Conservation (phyloP, 1,140 invertebrate species). For the Calosoma granatense region DNA sequence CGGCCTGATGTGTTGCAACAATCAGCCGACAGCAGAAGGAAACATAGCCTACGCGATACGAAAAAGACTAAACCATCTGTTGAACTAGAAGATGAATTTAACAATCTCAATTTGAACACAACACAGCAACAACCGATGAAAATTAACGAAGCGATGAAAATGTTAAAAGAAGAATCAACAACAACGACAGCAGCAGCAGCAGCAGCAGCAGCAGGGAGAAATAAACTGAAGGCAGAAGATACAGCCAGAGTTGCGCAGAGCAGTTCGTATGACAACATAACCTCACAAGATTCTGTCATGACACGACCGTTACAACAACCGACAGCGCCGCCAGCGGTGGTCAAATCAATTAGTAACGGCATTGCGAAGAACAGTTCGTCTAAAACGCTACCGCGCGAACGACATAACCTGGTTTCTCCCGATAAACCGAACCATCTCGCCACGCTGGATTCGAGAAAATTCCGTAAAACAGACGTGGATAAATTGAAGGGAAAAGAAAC, state of each 20-base stretch:
- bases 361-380: not conserved
- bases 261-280: conserved; percentile 26
- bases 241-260: conserved; percentile 16
- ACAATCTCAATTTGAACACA: conserved; percentile 35
- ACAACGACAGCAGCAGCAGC: no score
- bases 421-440: conserved; percentile 34
- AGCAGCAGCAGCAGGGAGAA: no score
- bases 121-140: conserved; percentile 42
- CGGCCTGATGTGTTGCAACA: conserved; percentile 47
- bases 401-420: conserved; percentile 11
- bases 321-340: not conserved
- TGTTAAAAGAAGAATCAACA: conserved; percentile 38
- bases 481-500: conserved; percentile 26
- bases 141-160: conserved; percentile 42
- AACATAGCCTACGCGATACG: conserved; percentile 21
- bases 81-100: conserved; percentile 41
- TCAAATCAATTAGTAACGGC: not conserved
- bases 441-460: conserved; percentile 34
- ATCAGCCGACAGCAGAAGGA: conserved; percentile 33
- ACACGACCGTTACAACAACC: conserved; percentile 7
- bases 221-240: conserved; percentile 18
- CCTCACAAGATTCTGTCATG: conserved; percentile 13
- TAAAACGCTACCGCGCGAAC: conserved; percentile 22
- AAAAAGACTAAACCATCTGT: conserved; percentile 38
- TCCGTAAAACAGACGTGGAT: conserved; percentile 18